phyloP scores from a whole-genome alignment of 2,113 vertebrate genomes.

The Zosterops pallidus region DNA sequence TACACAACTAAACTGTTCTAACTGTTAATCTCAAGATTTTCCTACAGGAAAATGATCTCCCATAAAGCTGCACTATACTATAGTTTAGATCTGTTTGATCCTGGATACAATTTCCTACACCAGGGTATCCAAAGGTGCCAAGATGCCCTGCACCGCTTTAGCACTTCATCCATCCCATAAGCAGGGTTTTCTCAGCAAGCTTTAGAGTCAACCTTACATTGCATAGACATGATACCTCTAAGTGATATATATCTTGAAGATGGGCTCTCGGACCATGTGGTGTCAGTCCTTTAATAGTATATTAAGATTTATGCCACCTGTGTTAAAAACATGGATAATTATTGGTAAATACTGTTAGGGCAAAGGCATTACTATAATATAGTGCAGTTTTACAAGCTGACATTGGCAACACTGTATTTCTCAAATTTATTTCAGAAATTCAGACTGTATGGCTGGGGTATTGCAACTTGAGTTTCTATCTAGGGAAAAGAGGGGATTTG shows the following conservation, averaged over 20 bases:
- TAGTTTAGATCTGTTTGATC: slow-evolving; percentile 65
- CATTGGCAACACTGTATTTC: slow-evolving; percentile 64
- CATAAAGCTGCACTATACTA: slow-evolving; percentile 88
- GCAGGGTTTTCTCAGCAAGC: slow-evolving; percentile 72
- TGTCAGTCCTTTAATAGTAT: slow-evolving; percentile 89
- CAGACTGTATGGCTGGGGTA: slow-evolving; percentile 24
- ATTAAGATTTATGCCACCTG: slow-evolving; percentile 90
- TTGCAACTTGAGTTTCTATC: slow-evolving; percentile 51
- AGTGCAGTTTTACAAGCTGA: slow-evolving; percentile 85
- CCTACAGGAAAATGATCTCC: slow-evolving; percentile 57
- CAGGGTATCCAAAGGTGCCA: slow-evolving; percentile 63
- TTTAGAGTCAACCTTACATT: slow-evolving; percentile 79
- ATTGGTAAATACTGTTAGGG: slow-evolving; percentile 78
- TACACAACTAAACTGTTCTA: slow-evolving; percentile 63
- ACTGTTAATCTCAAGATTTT: slow-evolving; percentile 31
- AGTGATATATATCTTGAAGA: slow-evolving; percentile 85
- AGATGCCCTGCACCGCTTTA: slow-evolving; percentile 58
- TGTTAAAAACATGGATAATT: slow-evolving; percentile 86
- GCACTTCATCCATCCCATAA: slow-evolving; percentile 62
- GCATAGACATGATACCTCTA: slow-evolving; percentile 85
- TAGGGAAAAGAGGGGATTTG: slow-evolving; percentile 65
- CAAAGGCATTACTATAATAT: slow-evolving; percentile 83
- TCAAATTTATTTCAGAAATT: slow-evolving; percentile 57
- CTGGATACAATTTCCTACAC: slow-evolving; percentile 58
- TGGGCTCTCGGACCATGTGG: slow-evolving; percentile 82